A percentile compares a stretch with the other conserved stretches of the same genome.
Conservation (phyloP, 1,140 invertebrate genomes). For the Drosophila nasuta region DNA sequence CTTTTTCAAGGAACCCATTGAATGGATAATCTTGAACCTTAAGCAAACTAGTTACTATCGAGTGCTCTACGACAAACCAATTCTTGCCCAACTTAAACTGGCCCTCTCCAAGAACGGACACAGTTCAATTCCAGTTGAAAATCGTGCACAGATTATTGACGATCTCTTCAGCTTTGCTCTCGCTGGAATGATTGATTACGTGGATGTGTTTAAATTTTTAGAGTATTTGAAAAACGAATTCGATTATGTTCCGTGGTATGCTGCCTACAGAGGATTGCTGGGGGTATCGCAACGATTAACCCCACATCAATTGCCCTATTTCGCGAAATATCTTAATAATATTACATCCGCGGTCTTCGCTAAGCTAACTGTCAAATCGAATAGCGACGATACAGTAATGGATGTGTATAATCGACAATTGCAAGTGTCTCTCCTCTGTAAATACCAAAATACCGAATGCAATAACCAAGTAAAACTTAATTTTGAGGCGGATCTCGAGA, state of each 20-base stretch:
- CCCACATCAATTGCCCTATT: conserved; percentile 47
- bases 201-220: conserved; percentile 85
- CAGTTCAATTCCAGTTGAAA: conserved; percentile 87
- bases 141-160: conserved; percentile 92
- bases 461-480: conserved; percentile 51
- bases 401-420: conserved; percentile 78
- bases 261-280: conserved; percentile 74
- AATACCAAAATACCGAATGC: conserved; percentile 85
- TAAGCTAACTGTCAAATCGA: conserved; percentile 55
- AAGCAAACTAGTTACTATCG: conserved; percentile 87
- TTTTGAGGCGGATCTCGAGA: conserved; percentile 20
- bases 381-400: conserved; percentile 46
- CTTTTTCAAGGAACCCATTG: conserved; percentile 51
- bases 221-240: conserved; percentile 86
- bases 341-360: conserved; percentile 44
- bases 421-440: conserved; percentile 86
- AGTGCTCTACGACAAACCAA: conserved; percentile 87
- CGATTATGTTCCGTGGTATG: conserved; percentile 87
- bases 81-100: conserved; percentile 85
- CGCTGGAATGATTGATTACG: conserved; percentile 86
- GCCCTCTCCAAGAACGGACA: conserved; percentile 84
- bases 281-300: conserved; percentile 49
- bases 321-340: conserved; percentile 49
- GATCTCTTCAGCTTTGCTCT: conserved; percentile 90
- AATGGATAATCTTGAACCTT: conserved; percentile 85